Base-by-base conservation (phyloP, 2,113 vertebrate species). In the Telmatochromis sp. region DNA sequence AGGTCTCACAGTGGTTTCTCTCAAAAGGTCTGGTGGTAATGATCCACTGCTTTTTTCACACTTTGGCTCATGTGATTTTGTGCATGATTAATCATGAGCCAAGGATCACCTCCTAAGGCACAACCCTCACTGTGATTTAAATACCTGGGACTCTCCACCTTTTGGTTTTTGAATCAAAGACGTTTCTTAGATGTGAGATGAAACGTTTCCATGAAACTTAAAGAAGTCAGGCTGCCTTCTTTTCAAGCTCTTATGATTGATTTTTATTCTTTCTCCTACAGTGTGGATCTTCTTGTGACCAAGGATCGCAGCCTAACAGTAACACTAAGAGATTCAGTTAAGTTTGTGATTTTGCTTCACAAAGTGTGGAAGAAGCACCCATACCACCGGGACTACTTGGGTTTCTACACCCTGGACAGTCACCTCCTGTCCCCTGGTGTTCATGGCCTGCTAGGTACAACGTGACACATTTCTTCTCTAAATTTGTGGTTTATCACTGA, bases 361-460 rank as follows among this genome's bases (percentile, higher is more conserved):
- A 96, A 97, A 94, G 96, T 98, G 19, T 98, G 98, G 98, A 95
- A 95, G 93, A 97, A 97, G 63, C 97, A 98, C 86, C 97, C 97
- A 0, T 92, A 96, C 75, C 97, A 98, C 88, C 94, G 86, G 80
- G 97, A 99, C 91, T 99, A 98, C 88, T 94, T 99, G 70, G 98
- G 98, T 33, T 97, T 99, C 82, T 99, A 99, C 42, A 98, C 97
- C 12, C 4, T 98, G 87, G 97, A 98, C 87, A 97, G 96, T 83
- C 97, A 97, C 88, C 95, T 95, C 47, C 92, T 99, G 58, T 99
- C 98, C 47, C 81, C 93, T 12, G 92, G 90, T 68, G 98, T 98
- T 31, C 98, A 99, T 6, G 99, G 99, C 51, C 95, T 99, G 9
- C 95, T 99, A 92, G 99, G 99, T 99, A 98, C 51, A 93, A 73